Base-by-base conservation (phyloP, 2,113 vertebrate genomes). In the Menura novaehollandiae region DNA sequence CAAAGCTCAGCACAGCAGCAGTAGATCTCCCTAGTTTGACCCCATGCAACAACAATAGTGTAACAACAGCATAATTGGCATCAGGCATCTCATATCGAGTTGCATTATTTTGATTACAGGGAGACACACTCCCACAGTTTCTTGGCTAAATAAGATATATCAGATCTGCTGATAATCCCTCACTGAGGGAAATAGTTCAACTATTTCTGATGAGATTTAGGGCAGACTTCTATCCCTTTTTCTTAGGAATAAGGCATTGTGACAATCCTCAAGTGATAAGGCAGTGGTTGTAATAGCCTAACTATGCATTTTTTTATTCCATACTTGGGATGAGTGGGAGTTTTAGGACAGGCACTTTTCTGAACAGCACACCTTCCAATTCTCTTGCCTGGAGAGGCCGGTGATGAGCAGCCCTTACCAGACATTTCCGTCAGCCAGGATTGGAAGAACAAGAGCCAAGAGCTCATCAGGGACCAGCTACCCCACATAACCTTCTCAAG, bases 51-150 rank as follows among this genome's bases (percentile, higher is more conserved):
- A 85, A 82, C 11, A 81, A 66, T 44, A 75, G 53, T 8, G 2
- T 47, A 64, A 35, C 1, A 3, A 66, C 55, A 74, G 63, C 23
- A 80, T 58, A 93, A 76, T 2, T 62, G 62, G 46, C 83, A 88
- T 37, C 84, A 74, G 87, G 64, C n/a, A 86, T 37, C 67, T 83
- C 68, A 20, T 49, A 53, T 0, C 26, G 30, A 85, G 32, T 22
- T 69, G 55, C n/a, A 62, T 41, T 79, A 58, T 79, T 95, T n/a
- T 68, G 72, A 88, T 85, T 75, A 74, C 24, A 74, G 21, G 30
- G 74, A 90, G 79, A 93, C n/a, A 86, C 10, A 19, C 7, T 80
- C 59, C 55, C 47, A 74, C 24, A 84, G 56, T 27, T 77, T 84
- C 15, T 26, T 81, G 59, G 85, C 68, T 85, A 80, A 90, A 83